Evolutionary conservation across 2,113 vertebrate species (phyloP).

Genomic region (Syngnathus floridae): DNA sequence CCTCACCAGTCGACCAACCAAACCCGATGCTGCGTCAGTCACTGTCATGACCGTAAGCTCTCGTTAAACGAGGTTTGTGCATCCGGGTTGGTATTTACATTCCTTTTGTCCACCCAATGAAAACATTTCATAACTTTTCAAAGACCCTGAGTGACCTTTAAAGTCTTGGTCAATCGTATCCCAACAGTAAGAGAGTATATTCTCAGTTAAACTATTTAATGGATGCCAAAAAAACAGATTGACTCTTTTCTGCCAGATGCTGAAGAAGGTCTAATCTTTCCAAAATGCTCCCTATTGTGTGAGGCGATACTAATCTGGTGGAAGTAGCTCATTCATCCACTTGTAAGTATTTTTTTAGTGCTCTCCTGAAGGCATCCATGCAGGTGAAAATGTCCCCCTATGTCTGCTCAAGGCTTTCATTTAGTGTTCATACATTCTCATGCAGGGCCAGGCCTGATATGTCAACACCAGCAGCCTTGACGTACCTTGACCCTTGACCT

Average conservation of each 20-base stretch:
- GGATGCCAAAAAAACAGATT: too few relatives aligned
- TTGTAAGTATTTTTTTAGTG: background rate
- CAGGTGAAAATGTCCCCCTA: background rate
- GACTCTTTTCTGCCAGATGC: too few relatives aligned
- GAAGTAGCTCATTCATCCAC: background rate
- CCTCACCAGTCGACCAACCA: constrained; percentile 30
- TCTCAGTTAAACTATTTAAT: too few relatives aligned
- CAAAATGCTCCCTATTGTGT: background rate
- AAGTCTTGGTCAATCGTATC: too few relatives aligned
- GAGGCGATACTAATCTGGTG: background rate
- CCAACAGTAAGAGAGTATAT: too few relatives aligned
- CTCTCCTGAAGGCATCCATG: background rate
- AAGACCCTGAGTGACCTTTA: background rate
- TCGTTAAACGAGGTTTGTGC: background rate
- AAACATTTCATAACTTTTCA: too few relatives aligned
- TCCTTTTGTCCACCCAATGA: background rate
- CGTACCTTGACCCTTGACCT: constrained; percentile 43
- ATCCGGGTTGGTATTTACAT: constrained; percentile 21
- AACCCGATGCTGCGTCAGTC: background rate
- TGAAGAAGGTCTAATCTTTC: too few relatives aligned
- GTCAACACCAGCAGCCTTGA: constrained; percentile 40
- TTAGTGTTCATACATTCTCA: constrained; percentile 14
- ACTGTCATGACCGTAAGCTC: background rate
- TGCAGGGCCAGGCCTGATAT: background rate
- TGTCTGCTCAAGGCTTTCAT: background rate